A percentile compares a stretch with the other conserved stretches of the same genome.
Evolutionary conservation across 2,797 vertebrate genomes (phyloP).

Genomic region (Staurois parvus): DNA sequence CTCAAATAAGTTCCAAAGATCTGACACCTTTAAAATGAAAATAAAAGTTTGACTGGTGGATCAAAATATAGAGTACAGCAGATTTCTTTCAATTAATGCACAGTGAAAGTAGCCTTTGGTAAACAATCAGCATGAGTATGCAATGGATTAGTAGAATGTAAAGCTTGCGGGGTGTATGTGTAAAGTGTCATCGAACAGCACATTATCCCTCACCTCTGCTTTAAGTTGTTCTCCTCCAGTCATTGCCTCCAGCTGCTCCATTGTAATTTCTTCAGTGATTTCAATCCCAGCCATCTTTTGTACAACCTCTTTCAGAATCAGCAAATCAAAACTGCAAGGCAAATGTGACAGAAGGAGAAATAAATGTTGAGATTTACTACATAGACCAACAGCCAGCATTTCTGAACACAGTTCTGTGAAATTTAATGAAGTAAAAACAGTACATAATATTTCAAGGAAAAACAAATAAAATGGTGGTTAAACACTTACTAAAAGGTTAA

Average conservation of each 20-base stretch:
- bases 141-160: not conserved
- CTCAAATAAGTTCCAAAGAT: too few species aligned
- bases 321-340: conserved; percentile 90
- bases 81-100: not conserved
- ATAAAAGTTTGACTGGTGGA: too few species aligned
- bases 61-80: too few species aligned
- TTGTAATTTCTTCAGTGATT: conserved; percentile 98
- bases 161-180: not conserved
- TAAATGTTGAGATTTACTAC: conserved; percentile 3
- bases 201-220: conserved; percentile 86
- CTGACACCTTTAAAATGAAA: too few species aligned
- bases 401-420: conserved; percentile 37
- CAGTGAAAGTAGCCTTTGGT: not conserved
- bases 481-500: not conserved
- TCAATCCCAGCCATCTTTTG: conserved; percentile 99
- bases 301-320: conserved; percentile 98
- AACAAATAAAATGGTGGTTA: not conserved
- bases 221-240: conserved; percentile 98
- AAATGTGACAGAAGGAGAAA: conserved; percentile 28
- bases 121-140: too few species aligned
- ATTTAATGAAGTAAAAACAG: conserved; percentile 36
- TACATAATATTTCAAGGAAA: not conserved
- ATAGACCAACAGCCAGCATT: not conserved
- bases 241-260: conserved; percentile 97
- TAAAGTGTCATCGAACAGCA: not conserved